A percentile compares a stretch with the other conserved stretches of the same genome.
These are phyloP conservation scores for Hycleus cichorii DNA, from an alignment of 1,140 invertebrate genomes.

Conservation along the genomic window DNA sequence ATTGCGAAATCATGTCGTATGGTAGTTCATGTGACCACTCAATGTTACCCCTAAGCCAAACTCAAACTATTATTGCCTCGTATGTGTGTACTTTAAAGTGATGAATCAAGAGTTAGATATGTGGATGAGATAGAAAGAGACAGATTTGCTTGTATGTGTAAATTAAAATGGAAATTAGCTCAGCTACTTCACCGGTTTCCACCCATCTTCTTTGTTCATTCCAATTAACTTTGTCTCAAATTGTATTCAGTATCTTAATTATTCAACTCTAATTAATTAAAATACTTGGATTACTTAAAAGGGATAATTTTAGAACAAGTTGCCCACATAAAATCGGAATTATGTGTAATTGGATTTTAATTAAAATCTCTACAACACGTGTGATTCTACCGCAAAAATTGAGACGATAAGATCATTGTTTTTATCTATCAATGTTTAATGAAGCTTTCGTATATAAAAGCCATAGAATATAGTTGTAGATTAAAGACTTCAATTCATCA, in stretches of 20 bases:
- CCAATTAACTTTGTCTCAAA: constrained; percentile 12
- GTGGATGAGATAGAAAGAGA: too few relatives aligned
- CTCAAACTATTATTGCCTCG: constrained; percentile 17
- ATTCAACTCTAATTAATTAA: constrained; percentile 13
- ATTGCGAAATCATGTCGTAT: constrained; percentile 17
- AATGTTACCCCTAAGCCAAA: constrained; percentile 10
- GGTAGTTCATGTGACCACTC: constrained; percentile 15
- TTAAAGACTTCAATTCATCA: too few relatives aligned
- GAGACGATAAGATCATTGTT: too few relatives aligned
- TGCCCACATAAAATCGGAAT: too few relatives aligned
- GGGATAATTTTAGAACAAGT: background rate
- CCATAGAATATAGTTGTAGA: too few relatives aligned
- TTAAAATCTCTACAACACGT: too few relatives aligned
- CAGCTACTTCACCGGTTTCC: background rate
- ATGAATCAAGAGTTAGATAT: background rate
- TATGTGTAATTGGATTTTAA: too few relatives aligned
- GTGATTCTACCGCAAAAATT: too few relatives aligned
- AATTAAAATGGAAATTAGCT: constrained; percentile 16
- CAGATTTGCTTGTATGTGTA: too few relatives aligned
- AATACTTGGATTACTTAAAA: constrained; percentile 16
- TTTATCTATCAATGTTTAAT: too few relatives aligned
- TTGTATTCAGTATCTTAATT: constrained; percentile 8
- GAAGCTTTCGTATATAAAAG: too few relatives aligned
- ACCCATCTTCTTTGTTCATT: constrained; percentile 9
- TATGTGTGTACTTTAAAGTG: constrained; percentile 3